Conservation (phyloP, 2,888 invertebrate genomes). For the Leucophenga montana region DNA sequence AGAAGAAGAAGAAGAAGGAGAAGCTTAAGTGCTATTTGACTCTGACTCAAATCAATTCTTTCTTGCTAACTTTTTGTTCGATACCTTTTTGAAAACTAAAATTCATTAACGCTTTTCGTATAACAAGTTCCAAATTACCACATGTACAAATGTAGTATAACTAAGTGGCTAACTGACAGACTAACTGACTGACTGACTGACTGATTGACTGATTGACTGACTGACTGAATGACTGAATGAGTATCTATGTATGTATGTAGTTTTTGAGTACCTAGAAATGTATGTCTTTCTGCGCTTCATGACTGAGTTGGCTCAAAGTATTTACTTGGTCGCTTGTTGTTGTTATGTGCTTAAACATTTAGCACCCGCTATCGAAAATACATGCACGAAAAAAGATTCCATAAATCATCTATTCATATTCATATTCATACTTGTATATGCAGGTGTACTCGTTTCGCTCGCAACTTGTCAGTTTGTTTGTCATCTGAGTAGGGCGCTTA, state of each 20-base stretch:
- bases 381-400: constrained; percentile 5
- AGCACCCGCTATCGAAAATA: constrained; percentile 43
- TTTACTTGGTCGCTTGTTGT: constrained; percentile 28
- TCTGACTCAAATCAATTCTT: constrained; percentile 16
- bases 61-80: constrained; percentile 40
- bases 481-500: constrained; percentile 9
- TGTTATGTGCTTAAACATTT: constrained; percentile 53
- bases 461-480: background rate
- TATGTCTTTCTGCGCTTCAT: background rate
- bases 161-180: background rate
- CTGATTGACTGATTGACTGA: no score
- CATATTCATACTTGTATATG: no score
- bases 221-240: background rate
- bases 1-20: no score
- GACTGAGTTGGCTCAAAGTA: constrained; percentile 16
- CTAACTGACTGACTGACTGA: no score
- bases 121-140: constrained; percentile 66
- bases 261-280: background rate
- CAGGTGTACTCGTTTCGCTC: no score
- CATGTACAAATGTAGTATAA: no score
- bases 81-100: constrained; percentile 41
- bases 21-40: background rate
- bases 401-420: background rate
- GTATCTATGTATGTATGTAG: background rate
- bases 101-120: constrained; percentile 61